Conservation (phyloP, 2,113 vertebrate genomes). For the Istiophorus platypterus region DNA sequence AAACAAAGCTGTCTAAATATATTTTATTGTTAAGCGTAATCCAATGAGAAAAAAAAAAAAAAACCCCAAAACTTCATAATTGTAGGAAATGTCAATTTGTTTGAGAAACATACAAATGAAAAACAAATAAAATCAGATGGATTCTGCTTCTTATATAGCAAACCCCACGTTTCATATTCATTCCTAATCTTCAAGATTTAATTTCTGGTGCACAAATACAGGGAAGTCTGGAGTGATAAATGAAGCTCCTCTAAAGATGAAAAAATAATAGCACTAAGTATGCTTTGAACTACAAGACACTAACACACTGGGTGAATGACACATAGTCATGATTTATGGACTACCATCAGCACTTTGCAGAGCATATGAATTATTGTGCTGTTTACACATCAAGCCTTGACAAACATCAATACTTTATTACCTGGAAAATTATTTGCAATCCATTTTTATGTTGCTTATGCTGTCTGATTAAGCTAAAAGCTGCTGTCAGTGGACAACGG, state of each 20-base stretch:
- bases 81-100: background rate
- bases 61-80: background rate
- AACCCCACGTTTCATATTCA: background rate
- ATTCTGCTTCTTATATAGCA: background rate
- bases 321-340: slow-evolving; percentile 60
- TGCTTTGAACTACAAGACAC: slow-evolving; percentile 63
- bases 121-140: background rate
- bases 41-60: slow-evolving; percentile 5
- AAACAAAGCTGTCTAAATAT: slow-evolving; percentile 51
- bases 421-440: slow-evolving; percentile 74
- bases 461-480: slow-evolving; percentile 84
- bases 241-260: slow-evolving; percentile 43
- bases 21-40: slow-evolving; percentile 51
- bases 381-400: slow-evolving; percentile 77
- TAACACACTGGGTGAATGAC: slow-evolving; percentile 56
- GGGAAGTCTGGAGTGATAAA: slow-evolving; percentile 28
- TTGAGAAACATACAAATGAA: background rate
- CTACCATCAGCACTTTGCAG: slow-evolving; percentile 68
- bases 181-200: background rate
- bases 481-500: slow-evolving; percentile 71
- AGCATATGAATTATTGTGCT: slow-evolving; percentile 73
- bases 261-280: slow-evolving; percentile 66
- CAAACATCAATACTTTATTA: slow-evolving; percentile 81
- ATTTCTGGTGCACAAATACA: background rate
- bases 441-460: slow-evolving; percentile 76